Base-by-base conservation (phyloP, 1,140 invertebrate genomes). In the Rhagoletis zephyria region DNA sequence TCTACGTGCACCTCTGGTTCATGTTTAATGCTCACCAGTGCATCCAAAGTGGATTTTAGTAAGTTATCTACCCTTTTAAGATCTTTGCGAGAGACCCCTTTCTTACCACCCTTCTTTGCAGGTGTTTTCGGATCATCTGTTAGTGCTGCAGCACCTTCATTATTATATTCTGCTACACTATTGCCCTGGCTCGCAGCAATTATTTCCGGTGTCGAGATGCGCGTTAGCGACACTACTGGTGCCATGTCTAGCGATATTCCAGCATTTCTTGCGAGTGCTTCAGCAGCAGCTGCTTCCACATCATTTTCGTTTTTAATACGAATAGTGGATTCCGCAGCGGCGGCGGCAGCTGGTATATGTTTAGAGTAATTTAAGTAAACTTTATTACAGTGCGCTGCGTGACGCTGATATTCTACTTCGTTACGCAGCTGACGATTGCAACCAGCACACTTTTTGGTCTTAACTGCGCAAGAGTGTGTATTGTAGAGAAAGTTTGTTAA, bases 21-120 rank as follows among this genome's bases (percentile, higher is more conserved):
- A 85, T 92, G 91, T 61, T 92, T 92, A 14, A 92, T 92, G 88
- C 91, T 92, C 3, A 91, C 91, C 42, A 92, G 70, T 6, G 91
- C 92, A 88, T 65, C 91, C 87, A 92, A 91, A 6, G 91, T 92
- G 48, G 88, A 91, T 45, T 91, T 92, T 0, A 92, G 88, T 81
- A 92, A 77, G 70, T 92, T 89, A 88, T 92, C 91, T 7, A 92
- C 90, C 1, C 91, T 89, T 81, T 91, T 92, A n/a, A 92, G 88
- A 87, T 92, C 92, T 0, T 88, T 90, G 85, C 91, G 91, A 3
- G 91, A 88, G 1, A 91, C 91, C 0, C 90, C 90, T 4, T 91
- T 89, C 67, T 92, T 91, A 30, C 77, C 88, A 16, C 74, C 88
- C 16, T 65, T 90, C 7, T 88, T 86, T 4, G 88, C 90, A 1